Conservation (phyloP, 2,113 vertebrate species). For the Plecturocebus donacophilus region DNA sequence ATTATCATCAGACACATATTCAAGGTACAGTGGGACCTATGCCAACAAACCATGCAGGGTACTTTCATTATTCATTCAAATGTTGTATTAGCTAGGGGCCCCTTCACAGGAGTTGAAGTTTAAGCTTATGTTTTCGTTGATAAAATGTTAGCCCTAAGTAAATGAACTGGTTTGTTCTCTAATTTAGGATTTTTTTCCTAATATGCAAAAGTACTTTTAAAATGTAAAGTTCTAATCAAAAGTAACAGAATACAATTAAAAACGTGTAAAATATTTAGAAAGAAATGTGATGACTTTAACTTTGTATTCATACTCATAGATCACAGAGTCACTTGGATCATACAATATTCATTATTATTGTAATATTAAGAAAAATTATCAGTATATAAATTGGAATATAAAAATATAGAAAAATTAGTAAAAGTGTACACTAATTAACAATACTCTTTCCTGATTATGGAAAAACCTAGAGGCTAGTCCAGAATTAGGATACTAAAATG, state of each 20-base stretch:
- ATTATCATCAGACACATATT: not conserved
- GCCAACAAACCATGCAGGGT: not conserved
- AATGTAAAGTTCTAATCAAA: not conserved
- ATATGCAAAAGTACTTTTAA: conserved; percentile 18
- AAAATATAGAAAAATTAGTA: not conserved
- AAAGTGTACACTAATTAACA: not conserved
- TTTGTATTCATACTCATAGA: not conserved
- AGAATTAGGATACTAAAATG: conserved; percentile 4
- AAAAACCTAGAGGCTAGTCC: not conserved
- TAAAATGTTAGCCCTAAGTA: not conserved
- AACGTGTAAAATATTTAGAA: not conserved
- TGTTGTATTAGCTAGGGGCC: not conserved
- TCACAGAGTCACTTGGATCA: not conserved
- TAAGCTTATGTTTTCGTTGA: not conserved
- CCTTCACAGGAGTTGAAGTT: not conserved
- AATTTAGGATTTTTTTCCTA: not conserved
- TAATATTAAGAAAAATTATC: not conserved
- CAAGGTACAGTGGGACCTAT: not conserved
- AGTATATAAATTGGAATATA: not conserved
- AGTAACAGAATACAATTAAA: not conserved
- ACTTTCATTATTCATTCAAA: not conserved
- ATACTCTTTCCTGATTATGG: not conserved
- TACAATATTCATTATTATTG: not conserved
- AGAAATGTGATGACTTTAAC: not conserved
- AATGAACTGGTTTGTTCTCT: not conserved